phyloP scores from a whole-genome alignment of 2,888 invertebrate species.

The Caenorhabditis doughertyi region DNA sequence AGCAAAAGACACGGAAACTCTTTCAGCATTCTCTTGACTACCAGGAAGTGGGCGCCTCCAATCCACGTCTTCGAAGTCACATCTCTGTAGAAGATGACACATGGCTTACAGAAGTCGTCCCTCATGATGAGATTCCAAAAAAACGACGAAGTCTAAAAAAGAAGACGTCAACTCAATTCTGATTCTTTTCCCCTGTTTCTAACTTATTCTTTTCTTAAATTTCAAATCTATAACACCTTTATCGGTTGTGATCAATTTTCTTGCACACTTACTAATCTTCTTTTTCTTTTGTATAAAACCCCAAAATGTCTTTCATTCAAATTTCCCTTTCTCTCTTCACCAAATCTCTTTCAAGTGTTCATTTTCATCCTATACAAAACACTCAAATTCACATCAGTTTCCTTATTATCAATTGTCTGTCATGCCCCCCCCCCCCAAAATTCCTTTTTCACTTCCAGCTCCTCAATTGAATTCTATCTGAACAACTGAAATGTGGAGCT shows the following conservation, averaged over 20 bases:
- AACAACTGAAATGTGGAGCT: too few relatives aligned
- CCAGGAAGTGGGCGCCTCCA: conserved; percentile 49
- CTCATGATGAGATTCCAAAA: conserved; percentile 63
- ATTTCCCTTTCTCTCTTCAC: not conserved
- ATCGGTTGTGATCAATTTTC: conserved; percentile 41
- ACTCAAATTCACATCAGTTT: conserved; percentile 17
- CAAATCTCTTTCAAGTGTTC: conserved; percentile 16
- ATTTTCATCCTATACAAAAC: not conserved
- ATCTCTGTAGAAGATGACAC: conserved; percentile 65
- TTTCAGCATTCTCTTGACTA: conserved; percentile 72
- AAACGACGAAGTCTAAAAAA: conserved; percentile 72
- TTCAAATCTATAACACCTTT: not conserved
- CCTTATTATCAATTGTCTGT: conserved; percentile 1
- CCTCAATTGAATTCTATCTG: too few relatives aligned
- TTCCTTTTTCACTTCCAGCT: conserved; percentile 40
- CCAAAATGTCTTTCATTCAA: conserved; percentile 33
- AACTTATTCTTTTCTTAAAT: not conserved
- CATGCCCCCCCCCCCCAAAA: too few relatives aligned
- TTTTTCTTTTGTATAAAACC: conserved; percentile 21
- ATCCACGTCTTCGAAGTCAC: conserved; percentile 62
- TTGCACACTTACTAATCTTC: conserved; percentile 12
- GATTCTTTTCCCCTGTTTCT: conserved; percentile 5
- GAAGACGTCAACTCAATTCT: conserved; percentile 66
- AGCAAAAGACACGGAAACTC: too few relatives aligned
- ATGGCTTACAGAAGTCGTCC: conserved; percentile 60